A percentile compares a stretch with the other conserved stretches of the same genome.
Conservation (phyloP, 2,797 vertebrate species). For the Tragopan temminckii region DNA sequence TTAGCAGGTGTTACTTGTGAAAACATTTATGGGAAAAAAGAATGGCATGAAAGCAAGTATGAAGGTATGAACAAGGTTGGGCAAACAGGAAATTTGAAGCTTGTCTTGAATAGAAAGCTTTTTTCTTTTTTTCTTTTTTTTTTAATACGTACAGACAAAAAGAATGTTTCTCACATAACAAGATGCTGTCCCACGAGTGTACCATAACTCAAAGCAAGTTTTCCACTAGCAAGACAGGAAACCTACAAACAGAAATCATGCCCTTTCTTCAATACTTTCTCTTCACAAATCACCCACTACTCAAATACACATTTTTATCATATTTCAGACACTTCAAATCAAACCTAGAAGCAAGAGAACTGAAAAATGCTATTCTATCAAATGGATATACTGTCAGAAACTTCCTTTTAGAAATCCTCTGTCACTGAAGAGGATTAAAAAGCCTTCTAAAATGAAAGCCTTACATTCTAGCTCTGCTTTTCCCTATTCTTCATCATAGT, state of each 20-base stretch:
- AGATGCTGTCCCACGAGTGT: background rate
- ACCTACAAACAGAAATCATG: background rate
- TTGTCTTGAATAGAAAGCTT: background rate
- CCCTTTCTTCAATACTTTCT: background rate
- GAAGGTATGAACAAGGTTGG: background rate
- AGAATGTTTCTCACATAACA: background rate
- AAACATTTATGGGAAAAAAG: background rate
- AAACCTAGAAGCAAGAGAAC: background rate
- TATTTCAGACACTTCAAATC: background rate
- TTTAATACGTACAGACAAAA: background rate
- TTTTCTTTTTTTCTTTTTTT: background rate
- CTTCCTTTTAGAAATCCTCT: background rate
- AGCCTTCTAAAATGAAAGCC: background rate
- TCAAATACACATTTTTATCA: background rate
- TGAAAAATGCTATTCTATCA: background rate
- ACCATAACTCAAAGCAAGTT: background rate
- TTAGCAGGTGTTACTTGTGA: background rate
- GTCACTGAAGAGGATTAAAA: background rate
- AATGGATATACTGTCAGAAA: accelerated
- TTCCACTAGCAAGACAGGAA: background rate
- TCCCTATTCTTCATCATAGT: background rate
- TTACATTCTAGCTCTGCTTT: background rate
- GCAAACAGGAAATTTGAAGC: background rate
- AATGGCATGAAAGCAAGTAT: background rate
- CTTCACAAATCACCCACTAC: background rate